These are phyloP conservation scores for Clytia hemisphaerica DNA, from an alignment of 30 jellyfish, hydroid and myxozoan species.

Conservation along the genomic window DNA sequence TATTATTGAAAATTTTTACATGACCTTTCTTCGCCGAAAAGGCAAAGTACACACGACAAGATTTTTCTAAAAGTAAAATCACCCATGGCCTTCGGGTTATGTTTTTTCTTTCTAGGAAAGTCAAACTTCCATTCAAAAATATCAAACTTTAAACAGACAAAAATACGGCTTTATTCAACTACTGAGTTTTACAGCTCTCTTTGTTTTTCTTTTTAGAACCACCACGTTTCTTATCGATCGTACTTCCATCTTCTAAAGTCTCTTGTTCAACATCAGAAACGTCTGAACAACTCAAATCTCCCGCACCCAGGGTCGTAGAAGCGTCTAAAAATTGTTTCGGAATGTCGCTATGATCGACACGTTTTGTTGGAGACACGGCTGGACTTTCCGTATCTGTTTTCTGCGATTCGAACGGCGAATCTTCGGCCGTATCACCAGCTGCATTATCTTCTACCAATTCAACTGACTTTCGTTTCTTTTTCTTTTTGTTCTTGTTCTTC, in stretches of 20 bases:
- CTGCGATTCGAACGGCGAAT: slow-evolving; percentile 15
- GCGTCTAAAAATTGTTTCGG: slow-evolving; percentile 29
- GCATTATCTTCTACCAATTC: not conserved
- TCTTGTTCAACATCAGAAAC: slow-evolving; percentile 4
- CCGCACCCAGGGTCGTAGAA: not conserved
- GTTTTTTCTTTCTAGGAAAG: too few relatives aligned
- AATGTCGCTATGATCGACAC: not conserved
- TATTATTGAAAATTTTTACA: too few relatives aligned
- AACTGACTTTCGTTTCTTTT: slow-evolving; percentile 29
- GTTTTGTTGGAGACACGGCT: not conserved
- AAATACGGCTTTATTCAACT: not conserved
- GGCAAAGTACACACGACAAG: too few relatives aligned
- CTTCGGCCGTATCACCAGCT: slow-evolving; percentile 1
- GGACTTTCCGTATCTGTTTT: not conserved
- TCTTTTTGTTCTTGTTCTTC: slow-evolving; percentile 72
- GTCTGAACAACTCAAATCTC: slow-evolving; percentile 28
- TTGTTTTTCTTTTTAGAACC: slow-evolving; percentile 70
- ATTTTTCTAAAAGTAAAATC: too few relatives aligned
- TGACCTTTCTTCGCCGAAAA: too few relatives aligned
- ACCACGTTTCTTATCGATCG: not conserved
- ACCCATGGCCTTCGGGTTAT: too few relatives aligned
- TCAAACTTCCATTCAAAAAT: not conserved
- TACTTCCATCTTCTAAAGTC: not conserved
- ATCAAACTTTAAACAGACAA: not conserved
- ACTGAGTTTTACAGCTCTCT: slow-evolving; percentile 93